A percentile compares a stretch with the other conserved stretches of the same genome.
phyloP scores from a whole-genome alignment of 2,797 vertebrate species.

The Megalops cyprinoides region DNA sequence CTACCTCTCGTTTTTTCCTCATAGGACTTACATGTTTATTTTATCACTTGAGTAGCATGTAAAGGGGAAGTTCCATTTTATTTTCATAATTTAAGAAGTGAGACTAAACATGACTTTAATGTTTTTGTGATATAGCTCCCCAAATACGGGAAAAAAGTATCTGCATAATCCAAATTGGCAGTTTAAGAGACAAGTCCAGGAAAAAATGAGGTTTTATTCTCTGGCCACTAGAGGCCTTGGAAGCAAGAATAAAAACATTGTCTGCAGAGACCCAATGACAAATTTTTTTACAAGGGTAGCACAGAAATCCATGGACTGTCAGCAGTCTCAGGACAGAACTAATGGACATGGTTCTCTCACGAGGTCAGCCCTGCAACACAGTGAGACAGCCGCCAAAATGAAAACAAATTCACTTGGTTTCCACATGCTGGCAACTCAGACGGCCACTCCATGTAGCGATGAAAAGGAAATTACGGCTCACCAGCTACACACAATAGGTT shows the following conservation, averaged over 20 bases:
- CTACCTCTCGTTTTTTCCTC: not conserved
- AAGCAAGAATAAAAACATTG: slow-evolving; percentile 10
- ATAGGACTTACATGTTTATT: not conserved
- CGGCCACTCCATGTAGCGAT: not conserved
- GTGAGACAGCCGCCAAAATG: slow-evolving; percentile 14
- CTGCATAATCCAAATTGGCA: not conserved
- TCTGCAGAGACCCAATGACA: not conserved
- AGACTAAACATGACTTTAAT: not conserved
- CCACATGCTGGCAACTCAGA: slow-evolving; percentile 3
- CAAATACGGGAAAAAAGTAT: not conserved
- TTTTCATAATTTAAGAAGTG: slow-evolving; percentile 6
- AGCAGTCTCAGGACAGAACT: not conserved
- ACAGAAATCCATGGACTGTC: slow-evolving; percentile 22
- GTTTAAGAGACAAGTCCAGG: not conserved
- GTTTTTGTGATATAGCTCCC: not conserved
- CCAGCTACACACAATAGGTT: not conserved
- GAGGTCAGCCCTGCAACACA: not conserved
- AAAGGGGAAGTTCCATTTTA: not conserved
- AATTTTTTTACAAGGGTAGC: slow-evolving; percentile 11
- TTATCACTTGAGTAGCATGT: not conserved
- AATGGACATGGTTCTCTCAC: slow-evolving; percentile 16
- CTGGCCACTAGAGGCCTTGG: not conserved
- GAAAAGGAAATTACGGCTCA: slow-evolving; percentile 15
- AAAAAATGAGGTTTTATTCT: not conserved
- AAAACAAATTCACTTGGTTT: slow-evolving; percentile 9